Evolutionary conservation across 2,113 vertebrate genomes (phyloP), one percentile per base, ranked within the genome.

Genomic region (Oreochromis niloticus): DNA sequence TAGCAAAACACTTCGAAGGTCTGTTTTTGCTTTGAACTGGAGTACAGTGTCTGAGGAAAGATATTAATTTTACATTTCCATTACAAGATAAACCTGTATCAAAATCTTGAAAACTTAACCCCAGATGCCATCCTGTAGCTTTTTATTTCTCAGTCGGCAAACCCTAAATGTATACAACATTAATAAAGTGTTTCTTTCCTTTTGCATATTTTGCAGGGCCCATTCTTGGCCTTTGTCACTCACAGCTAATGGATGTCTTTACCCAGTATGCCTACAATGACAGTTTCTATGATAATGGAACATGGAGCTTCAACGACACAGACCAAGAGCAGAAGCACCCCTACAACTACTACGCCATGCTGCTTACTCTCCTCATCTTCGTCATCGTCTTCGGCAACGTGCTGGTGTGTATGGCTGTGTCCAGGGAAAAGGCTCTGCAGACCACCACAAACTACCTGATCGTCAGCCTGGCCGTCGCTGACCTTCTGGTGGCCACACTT

Each of bases 391-490:
- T 99, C 0, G 99, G 99, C 94, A 99, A 99, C 1, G 99, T 99
- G 84, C 95, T 99, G 94, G 99, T 99, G 87, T 99, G 99, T 93
- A 99, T 99, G 91, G 99, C 99, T 0, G 99, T 99, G 82, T 99
- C 98, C 78, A 95, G 98, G 5, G 99, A 99, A 94, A 98, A 99
- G 86, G 97, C 99, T 32, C 97, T 99, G 84, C 99, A 99, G 96
- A 99, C 99, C 55, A 99, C 99, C 90, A 99, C 99, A 91, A 99
- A 99, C 96, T 99, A 99, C 97, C 95, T 99, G 96, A 99, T 99
- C 0, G 99, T 99, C 92, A 99, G 99, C 94, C 93, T 99, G 57
- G 99, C 99, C 0, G 98, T 99, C 36, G 99, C 99, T 0, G 99
- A 99, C 93, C 97, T 99, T 57, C 96, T 99, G 19, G 96, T 99